Evolutionary conservation across 2,113 vertebrate genomes (phyloP).

Genomic region (Chaetorhynchus papuensis): DNA sequence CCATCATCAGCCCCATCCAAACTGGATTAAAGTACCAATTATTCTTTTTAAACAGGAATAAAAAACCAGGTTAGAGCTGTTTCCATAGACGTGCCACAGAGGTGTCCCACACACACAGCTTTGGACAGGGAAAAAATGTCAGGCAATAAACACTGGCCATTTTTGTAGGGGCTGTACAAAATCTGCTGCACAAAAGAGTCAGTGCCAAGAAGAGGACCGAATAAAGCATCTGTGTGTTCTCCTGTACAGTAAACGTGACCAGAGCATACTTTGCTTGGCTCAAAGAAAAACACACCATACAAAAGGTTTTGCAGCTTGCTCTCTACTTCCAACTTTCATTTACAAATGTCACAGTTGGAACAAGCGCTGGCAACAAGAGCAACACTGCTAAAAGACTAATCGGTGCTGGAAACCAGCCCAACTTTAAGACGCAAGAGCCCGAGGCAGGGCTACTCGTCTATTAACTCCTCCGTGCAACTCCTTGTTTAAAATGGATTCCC

Average conservation of each 20-base stretch:
- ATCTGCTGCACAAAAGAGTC: background rate
- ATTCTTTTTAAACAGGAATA: background rate
- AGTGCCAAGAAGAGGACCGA: accelerated
- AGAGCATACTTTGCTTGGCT: background rate
- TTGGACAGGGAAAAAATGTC: background rate
- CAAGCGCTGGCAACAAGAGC: background rate
- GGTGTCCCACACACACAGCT: background rate
- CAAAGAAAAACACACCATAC: background rate
- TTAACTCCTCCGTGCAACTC: background rate
- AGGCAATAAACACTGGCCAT: background rate
- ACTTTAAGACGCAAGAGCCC: background rate
- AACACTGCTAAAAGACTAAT: background rate
- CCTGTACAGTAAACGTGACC: background rate
- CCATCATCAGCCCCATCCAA: background rate
- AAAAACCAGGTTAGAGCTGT: background rate
- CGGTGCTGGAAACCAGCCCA: background rate
- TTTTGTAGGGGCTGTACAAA: background rate
- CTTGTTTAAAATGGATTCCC: background rate
- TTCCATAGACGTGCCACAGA: background rate
- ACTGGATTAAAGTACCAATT: background rate
- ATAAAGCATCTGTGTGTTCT: background rate
- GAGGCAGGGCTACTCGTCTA: background rate
- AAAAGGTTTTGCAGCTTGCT: background rate
- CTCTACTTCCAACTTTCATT: background rate
- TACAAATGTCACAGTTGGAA: background rate